Evolutionary conservation across 2,113 vertebrate species (phyloP).

Genomic region (Acrocephalus kingi): DNA sequence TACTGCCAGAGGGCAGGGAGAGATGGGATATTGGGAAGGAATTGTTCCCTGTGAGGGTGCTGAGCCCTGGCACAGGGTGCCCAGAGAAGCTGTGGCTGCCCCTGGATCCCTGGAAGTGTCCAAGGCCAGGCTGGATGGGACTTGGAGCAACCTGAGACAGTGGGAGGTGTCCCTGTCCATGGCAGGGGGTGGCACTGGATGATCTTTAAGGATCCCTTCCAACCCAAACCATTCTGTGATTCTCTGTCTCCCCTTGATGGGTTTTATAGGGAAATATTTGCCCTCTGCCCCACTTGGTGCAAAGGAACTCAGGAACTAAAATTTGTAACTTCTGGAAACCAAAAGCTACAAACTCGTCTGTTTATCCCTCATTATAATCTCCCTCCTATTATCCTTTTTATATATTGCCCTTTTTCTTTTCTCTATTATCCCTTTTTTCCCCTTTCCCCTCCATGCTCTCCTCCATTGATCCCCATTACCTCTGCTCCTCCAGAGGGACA

Average conservation of each 20-base stretch:
- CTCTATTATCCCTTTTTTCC: background rate
- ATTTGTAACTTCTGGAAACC: background rate
- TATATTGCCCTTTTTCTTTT: background rate
- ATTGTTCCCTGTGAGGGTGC: accelerated
- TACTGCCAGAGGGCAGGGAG: background rate
- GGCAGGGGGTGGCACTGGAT: accelerated
- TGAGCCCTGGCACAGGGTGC: accelerated
- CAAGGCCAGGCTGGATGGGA: accelerated
- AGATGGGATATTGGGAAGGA: accelerated
- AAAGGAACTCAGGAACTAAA: background rate
- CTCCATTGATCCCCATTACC: background rate
- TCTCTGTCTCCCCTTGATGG: background rate
- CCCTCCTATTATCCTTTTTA: background rate
- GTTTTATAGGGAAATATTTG: background rate
- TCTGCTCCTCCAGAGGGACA: background rate
- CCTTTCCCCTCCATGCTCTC: background rate
- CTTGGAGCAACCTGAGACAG: accelerated
- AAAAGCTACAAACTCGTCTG: background rate
- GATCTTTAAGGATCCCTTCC: background rate
- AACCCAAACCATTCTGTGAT: background rate
- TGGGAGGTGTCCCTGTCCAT: background rate
- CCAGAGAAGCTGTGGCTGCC: background rate
- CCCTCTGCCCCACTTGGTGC: accelerated
- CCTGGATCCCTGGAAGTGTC: background rate
- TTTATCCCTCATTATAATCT: background rate